phyloP scores from a whole-genome alignment of 2,113 vertebrate species.

The Falco punctatus region DNA sequence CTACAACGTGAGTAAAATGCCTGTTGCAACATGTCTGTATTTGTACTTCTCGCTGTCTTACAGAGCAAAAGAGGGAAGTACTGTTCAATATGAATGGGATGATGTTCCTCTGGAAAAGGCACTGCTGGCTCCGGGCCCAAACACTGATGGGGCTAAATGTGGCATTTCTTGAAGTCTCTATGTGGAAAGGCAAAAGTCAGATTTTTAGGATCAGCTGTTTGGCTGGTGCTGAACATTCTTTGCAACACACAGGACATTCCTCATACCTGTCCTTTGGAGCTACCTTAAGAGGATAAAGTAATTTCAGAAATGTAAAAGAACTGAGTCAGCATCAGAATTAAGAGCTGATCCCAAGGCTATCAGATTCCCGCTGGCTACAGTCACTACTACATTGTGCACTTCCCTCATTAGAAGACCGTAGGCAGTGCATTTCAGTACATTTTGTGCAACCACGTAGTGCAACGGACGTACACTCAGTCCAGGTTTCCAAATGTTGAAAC shows the following conservation, averaged over 20 bases:
- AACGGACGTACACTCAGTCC: neutral
- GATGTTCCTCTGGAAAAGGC: neutral
- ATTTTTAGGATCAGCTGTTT: neutral
- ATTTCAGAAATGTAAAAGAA: neutral
- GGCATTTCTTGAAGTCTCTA: neutral
- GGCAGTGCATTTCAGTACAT: neutral
- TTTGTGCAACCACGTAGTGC: neutral
- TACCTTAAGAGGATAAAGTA: neutral
- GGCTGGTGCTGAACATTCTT: neutral
- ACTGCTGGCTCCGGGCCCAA: neutral
- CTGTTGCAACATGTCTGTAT: neutral
- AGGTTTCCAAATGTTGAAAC: neutral
- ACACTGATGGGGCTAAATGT: accelerated
- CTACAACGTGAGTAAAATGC: neutral
- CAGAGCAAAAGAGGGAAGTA: neutral
- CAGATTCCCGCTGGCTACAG: neutral
- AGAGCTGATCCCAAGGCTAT: neutral
- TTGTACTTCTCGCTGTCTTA: neutral
- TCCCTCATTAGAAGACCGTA: neutral
- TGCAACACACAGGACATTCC: neutral
- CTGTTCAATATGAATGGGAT: neutral
- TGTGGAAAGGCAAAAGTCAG: neutral
- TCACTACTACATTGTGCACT: neutral
- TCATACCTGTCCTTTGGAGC: neutral
- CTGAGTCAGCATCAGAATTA: neutral